Percentiles rank a stretch among this genome's conserved stretches.
phyloP scores from a whole-genome alignment of 37 sponge, comb jelly and placozoan species.

The Ephydatia muelleri region DNA sequence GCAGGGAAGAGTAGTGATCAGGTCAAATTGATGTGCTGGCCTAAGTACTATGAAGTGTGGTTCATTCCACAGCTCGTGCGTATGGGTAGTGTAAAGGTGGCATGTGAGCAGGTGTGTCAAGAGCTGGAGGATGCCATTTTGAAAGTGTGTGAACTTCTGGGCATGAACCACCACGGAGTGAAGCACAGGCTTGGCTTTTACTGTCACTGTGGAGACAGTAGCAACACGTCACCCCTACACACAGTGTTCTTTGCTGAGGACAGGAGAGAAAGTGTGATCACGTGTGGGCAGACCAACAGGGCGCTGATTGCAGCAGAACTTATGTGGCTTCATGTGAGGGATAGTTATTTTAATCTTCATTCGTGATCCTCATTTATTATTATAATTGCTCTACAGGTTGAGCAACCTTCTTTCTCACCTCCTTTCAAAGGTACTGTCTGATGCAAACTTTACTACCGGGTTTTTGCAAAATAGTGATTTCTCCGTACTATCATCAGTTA shows the following conservation, averaged over 20 bases:
- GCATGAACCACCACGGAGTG: background rate
- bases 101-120: background rate
- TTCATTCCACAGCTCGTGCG: background rate
- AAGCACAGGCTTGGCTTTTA: background rate
- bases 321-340: background rate
- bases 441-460: too few relatives aligned
- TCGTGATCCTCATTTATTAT: too few relatives aligned
- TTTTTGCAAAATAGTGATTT: too few relatives aligned
- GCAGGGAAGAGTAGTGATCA: background rate
- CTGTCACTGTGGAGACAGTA: background rate
- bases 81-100: background rate
- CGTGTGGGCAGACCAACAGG: background rate
- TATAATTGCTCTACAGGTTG: background rate
- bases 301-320: background rate
- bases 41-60: background rate
- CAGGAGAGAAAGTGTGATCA: background rate
- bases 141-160: background rate
- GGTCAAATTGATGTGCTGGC: background rate
- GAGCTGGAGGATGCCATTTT: background rate
- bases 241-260: background rate
- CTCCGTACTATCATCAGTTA: too few relatives aligned
- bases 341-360: background rate
- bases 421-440: background rate
- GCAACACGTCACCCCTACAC: background rate
- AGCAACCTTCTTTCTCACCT: background rate